Evolutionary conservation across 2,888 invertebrate species (phyloP).

Genomic region (Pandemis cinnamomeana): DNA sequence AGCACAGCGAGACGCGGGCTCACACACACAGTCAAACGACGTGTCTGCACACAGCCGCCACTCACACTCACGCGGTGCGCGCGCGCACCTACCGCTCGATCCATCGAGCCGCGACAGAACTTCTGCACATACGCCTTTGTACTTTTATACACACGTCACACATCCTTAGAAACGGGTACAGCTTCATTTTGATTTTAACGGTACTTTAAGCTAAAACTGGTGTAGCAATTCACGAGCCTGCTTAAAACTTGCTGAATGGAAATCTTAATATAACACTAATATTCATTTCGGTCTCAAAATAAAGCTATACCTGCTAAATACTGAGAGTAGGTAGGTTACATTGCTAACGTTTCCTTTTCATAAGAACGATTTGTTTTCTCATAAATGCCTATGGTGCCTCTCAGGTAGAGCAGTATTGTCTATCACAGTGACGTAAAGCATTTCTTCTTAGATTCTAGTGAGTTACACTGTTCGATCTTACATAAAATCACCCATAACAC

Average conservation of each 20-base stretch:
- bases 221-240: conserved; percentile 36
- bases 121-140: conserved; percentile 82
- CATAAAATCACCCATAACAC: conserved; percentile 80
- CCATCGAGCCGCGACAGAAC: conserved; percentile 72
- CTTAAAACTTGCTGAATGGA: not conserved
- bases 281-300: conserved; percentile 47
- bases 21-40: conserved; percentile 48
- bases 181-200: conserved; percentile 47
- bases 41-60: conserved; percentile 48
- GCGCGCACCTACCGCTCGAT: conserved; percentile 57
- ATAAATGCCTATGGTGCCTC: conserved; percentile 74
- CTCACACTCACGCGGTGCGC: conserved; percentile 46
- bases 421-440: conserved; percentile 84
- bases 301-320: conserved; percentile 58
- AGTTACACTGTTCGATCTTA: conserved; percentile 81
- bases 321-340: conserved; percentile 55
- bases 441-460: conserved; percentile 84
- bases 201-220: conserved; percentile 5
- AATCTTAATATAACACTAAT: not conserved
- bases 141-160: conserved; percentile 63
- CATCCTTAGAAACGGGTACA: conserved; percentile 49
- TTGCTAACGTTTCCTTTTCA: conserved; percentile 60
- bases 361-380: conserved; percentile 53
- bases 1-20: conserved; percentile 79
- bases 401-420: conserved; percentile 78